phyloP scores from a whole-genome alignment of 2,113 vertebrate genomes.

The Leucoraja erinaceus region DNA sequence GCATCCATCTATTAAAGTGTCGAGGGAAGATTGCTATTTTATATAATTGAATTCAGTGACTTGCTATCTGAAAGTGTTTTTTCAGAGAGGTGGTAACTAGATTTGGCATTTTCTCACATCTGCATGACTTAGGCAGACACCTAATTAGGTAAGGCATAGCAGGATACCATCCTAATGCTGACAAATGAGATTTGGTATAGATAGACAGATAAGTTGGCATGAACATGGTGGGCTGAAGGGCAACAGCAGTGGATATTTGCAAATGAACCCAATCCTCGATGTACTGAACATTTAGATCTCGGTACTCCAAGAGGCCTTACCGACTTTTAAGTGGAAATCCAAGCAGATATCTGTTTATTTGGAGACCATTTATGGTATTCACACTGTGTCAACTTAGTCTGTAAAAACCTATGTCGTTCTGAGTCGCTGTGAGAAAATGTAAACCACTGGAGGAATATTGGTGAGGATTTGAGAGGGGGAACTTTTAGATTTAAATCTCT shows the following conservation, averaged over 20 bases:
- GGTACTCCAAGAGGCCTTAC: not conserved
- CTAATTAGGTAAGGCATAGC: no score
- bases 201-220: no score
- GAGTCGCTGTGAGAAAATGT: not conserved
- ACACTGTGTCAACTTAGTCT: no score
- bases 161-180: no score
- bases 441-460: not conserved
- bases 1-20: not conserved
- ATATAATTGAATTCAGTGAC: not conserved
- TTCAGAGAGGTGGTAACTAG: not conserved
- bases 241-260: not conserved
- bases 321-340: not conserved
- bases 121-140: no score
- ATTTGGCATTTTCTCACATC: not conserved
- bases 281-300: not conserved
- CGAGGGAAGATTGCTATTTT: not conserved
- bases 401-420: no score
- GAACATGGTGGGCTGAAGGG: no score
- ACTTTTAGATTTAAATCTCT: not conserved
- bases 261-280: not conserved
- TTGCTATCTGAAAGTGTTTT: not conserved
- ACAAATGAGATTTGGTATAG: no score
- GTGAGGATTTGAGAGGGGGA: not conserved
- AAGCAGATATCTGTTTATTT: not conserved
- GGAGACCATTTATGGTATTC: not conserved